Evolutionary conservation across 2,888 invertebrate species (phyloP), one percentile per base, ranked within the genome.

Genomic region (Cryptocephalus primarius): DNA sequence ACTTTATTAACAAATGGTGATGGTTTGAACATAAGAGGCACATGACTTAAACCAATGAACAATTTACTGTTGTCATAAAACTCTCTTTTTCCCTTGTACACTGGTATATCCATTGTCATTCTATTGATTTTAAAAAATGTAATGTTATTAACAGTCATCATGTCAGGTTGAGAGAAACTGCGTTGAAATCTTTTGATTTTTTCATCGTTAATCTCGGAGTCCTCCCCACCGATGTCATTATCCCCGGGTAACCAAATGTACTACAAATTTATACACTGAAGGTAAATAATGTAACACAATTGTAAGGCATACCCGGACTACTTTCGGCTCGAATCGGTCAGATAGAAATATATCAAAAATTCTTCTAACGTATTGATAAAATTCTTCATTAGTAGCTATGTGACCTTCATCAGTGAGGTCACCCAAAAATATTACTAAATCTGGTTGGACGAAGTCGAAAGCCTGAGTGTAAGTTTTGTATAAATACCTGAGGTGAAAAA

Each of bases 191-290:
- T 79, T 11, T 73, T 68, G 8, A 85, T 65, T 71, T 88, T 89
- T 40, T 72, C 69, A 14, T 79, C 80, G 39, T 89, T 78, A 36
- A 79, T 76, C 59, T 85, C 83, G 50, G 78, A 62, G 43, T 72
- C 83, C 71, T 97, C 96, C 10, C 97, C 96, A 8, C 96, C 97
- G 48, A 97, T 90, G 65, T 97, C 97, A 70, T 97, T 97, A 67
- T 97, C 97, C 6, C 97, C 97, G 13, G 95, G 90, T 51, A 96
- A 69, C 76, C 86, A 93, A 44, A 96, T 75, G 70, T 79, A 79
- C 86, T 87, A 40, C 42, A 58, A 58, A 36, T 44, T n/a, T 4
- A 42, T 34, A 39, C 13, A 3, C 36, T 39, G 38, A 44, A 36
- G 38, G n/a, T 47, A 22, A 4, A 6, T 22, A 22, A 22, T 6